Base-by-base conservation (phyloP, 1,140 invertebrate genomes). In the Centruroides sculpturatus region DNA sequence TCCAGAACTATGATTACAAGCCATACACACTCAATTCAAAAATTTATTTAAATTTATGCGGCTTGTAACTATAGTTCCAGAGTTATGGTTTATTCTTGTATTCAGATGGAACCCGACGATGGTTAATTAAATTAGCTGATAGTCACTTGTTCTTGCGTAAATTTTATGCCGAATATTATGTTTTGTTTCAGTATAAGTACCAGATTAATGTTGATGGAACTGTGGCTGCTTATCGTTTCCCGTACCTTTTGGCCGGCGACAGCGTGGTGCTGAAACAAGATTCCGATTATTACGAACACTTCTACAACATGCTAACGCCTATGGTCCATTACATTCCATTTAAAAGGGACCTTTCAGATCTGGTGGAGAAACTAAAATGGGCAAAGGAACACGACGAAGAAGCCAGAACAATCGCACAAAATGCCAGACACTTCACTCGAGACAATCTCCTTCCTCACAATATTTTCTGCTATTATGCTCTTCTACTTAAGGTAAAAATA, bases 141-240 rank as follows among this genome's bases (percentile, higher is more conserved):
- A 23, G 23, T 23, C 23, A 23, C 2, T 23, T 2, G 23, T 23
- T 23, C 23, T 23, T 23, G 23, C 23, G 2, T 23, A 23, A 23
- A 23, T 23, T 23, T 23, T 23, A 23, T 23, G 23, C 23, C 23
- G 23, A 23, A 23, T 23, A 23, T 50, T 13, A 52, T 66, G 59
- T 51, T 36, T 55, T 62, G 59, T 72, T 74, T 13, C 76, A 97
- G 91, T 92, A 92, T 69, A 97, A 96, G 78, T 98, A 95, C 76
- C 90, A 93, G 76, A 72, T 98, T 34, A 92, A 86, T 71, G 82
- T 98, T 55, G 94, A 98, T 81, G 94, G 94, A 23, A 92, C 92
- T 60, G 94, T 98, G 34, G 93, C 94, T 52, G 88, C 93, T 1
- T 98, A 97, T 76, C 78, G 94, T 67, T 82, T 95, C 60, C 93